Conservation (phyloP, 2,888 invertebrate species). For the Andrena hattorfiana region DNA sequence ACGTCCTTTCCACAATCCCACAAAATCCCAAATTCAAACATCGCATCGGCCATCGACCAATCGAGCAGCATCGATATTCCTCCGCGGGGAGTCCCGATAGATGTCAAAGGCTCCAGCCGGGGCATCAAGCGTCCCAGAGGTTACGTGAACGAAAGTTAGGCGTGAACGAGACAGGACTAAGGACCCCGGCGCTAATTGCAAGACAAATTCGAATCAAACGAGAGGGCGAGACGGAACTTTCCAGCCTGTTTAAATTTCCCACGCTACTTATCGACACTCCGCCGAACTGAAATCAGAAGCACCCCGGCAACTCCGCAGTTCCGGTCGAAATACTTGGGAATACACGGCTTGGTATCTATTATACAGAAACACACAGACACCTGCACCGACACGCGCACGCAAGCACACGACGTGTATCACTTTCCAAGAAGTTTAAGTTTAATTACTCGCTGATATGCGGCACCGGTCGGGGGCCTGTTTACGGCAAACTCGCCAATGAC, state of each 20-base stretch:
- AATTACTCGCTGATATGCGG: slow-evolving; percentile 65
- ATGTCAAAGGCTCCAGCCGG: neutral
- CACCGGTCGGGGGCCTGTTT: slow-evolving; percentile 46
- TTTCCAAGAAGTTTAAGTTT: slow-evolving; percentile 70
- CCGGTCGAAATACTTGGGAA: neutral
- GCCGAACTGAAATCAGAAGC: slow-evolving; percentile 29
- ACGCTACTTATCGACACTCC: slow-evolving; percentile 32
- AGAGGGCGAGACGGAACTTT: slow-evolving; percentile 16
- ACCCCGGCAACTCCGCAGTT: neutral
- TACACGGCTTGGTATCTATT: neutral
- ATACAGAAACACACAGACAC: neutral
- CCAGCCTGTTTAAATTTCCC: slow-evolving; percentile 30
- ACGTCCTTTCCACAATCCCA: too few relatives aligned
- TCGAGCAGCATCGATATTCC: too few relatives aligned
- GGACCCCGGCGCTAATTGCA: slow-evolving; percentile 13
- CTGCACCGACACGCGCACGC: neutral
- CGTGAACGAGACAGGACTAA: neutral
- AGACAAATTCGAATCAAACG: slow-evolving; percentile 22
- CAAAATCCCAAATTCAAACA: too few relatives aligned
- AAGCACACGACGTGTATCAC: slow-evolving; percentile 36
- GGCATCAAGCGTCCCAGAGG: neutral
- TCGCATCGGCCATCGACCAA: too few relatives aligned
- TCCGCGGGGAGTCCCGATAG: too few relatives aligned
- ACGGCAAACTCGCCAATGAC: slow-evolving; percentile 62
- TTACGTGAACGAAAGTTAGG: slow-evolving; percentile 6